Evolutionary conservation across 2,113 vertebrate genomes (phyloP), one percentile per base, ranked within the genome.

Genomic region (Balaeniceps rex): DNA sequence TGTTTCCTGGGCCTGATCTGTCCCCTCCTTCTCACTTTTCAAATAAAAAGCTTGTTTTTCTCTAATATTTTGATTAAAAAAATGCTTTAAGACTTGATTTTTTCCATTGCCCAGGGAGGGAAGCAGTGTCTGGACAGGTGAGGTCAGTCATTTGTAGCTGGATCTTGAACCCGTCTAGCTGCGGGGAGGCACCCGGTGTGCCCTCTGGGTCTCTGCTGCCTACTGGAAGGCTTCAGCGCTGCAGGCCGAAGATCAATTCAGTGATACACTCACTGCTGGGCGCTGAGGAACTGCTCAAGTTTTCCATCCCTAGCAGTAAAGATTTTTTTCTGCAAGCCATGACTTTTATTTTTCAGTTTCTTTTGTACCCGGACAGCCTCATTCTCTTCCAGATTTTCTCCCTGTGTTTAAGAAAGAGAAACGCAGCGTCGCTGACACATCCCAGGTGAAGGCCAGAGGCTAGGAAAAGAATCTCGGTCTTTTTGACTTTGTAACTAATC

Each of bases 161-260:
- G 38, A 28, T 42, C 57, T 65, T 46, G 83, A 38, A 36, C 60
- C 51, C 29, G 2, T 47, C 2, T 4, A 9, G 44, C 68, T 72
- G 33, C 0, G 1, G 26, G 44, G 47, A 29, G 42, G 40, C 58
- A 11, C 13, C 47, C 4, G 2, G 3, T 25, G 26, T 19, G 19
- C 44, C 60, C 55, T 60, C 40, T 25, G 82, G 33, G 19, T 77
- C 49, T 60, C 40, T 66, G 33, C 76, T 89, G 75, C 70, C 49
- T 60, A 6, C 51, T 33, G 58, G 36, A 63, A 52, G 31, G 60
- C 68, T 91, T 65, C 33, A 46, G 46, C 6, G 1, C 42, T 29
- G 63, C 63, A 63, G 63, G 38, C 51, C 72, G 81, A 19, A 65
- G 64, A 63, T 75, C 15, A 89, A 51, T 81, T 65, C 64, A 44